phyloP scores from a whole-genome alignment of 2,888 invertebrate genomes.

The Noctua comes region DNA sequence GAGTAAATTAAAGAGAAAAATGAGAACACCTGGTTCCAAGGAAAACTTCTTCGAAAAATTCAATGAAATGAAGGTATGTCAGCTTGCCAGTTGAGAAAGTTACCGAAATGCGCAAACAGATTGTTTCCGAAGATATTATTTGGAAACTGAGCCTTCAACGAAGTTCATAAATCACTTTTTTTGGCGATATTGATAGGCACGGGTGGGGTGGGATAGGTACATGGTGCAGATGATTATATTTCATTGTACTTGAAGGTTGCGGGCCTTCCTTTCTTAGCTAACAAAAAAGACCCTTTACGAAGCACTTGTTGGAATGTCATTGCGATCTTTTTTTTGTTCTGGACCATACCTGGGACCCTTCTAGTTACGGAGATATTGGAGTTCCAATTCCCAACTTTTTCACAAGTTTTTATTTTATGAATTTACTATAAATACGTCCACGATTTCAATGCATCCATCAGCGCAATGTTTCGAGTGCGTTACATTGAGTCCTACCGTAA shows the following conservation, averaged over 20 bases:
- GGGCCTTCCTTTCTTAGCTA: neutral
- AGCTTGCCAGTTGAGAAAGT: slow-evolving; percentile 45
- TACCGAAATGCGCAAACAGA: slow-evolving; percentile 43
- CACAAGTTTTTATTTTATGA: neutral
- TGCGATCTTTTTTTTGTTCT: too few species aligned
- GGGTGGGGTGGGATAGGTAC: neutral
- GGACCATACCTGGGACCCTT: neutral
- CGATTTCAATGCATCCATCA: neutral
- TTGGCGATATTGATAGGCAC: neutral
- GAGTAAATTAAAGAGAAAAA: slow-evolving; percentile 63
- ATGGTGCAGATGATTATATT: neutral
- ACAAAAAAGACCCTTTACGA: neutral
- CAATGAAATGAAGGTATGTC: slow-evolving; percentile 52
- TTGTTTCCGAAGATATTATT: slow-evolving; percentile 51
- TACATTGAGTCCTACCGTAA: neutral
- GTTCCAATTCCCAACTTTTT: neutral
- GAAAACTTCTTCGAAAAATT: slow-evolving; percentile 48
- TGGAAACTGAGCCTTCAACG: slow-evolving; percentile 8
- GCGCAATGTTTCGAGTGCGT: neutral
- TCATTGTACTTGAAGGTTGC: neutral
- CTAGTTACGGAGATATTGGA: neutral
- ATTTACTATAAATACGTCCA: neutral
- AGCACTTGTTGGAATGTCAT: neutral
- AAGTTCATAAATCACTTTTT: slow-evolving; percentile 23
- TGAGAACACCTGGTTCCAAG: slow-evolving; percentile 51